phyloP scores from a whole-genome alignment of 1,140 invertebrate genomes.

The Cotesia vestalis region DNA sequence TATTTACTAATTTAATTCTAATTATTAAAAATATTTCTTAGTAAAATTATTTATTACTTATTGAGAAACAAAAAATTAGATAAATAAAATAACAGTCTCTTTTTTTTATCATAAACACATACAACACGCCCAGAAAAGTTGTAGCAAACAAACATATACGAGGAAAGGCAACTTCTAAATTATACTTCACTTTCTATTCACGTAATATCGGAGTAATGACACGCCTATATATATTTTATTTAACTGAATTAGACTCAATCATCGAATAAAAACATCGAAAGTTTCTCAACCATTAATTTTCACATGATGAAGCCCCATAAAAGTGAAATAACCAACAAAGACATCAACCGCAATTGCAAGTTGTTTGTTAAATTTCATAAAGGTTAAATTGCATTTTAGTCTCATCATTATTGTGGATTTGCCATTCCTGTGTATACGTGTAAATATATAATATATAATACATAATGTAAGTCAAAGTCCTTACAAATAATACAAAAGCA shows the following conservation, averaged over 20 bases:
- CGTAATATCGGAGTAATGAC: slow-evolving; percentile 34
- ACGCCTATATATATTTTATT: slow-evolving; percentile 24
- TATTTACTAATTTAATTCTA: too few species aligned
- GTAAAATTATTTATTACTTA: too few species aligned
- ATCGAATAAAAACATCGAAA: background rate
- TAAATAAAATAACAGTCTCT: too few species aligned
- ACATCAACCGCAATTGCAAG: too few species aligned
- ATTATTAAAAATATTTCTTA: too few species aligned
- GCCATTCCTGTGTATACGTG: too few species aligned
- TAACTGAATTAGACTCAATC: background rate
- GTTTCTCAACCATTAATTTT: too few species aligned
- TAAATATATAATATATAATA: background rate
- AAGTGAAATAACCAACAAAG: background rate
- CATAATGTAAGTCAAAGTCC: too few species aligned
- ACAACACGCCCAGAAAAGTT: background rate
- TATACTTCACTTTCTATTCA: slow-evolving; percentile 41
- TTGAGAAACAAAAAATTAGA: too few species aligned
- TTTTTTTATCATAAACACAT: too few species aligned
- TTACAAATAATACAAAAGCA: background rate
- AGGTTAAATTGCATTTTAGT: slow-evolving; percentile 16
- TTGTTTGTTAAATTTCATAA: background rate
- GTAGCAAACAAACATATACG: background rate
- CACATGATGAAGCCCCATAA: too few species aligned
- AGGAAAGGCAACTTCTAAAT: background rate
- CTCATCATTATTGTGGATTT: too few species aligned